Evolutionary conservation across 1,140 invertebrate genomes (phyloP), one percentile per base, ranked within the genome.

Genomic region (Dendroctonus ponderosae): DNA sequence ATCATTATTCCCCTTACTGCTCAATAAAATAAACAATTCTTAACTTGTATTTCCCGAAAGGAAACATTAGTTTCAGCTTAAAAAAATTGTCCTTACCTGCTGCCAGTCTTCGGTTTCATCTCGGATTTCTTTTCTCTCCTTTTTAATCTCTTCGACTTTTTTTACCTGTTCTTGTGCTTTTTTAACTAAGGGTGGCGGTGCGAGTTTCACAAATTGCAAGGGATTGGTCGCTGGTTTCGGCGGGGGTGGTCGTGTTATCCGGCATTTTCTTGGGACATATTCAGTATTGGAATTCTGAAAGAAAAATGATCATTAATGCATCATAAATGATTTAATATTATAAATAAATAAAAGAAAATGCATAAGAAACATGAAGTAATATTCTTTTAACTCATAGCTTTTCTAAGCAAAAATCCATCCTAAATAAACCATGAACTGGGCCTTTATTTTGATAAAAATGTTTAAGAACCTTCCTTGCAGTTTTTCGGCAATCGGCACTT

Each of bases 81-180:
- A 26, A 26, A 26, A 26, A 2, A 26, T 42, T 15, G 14, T 56
- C 49, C 88, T 88, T 80, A 96, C 93, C 81, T 90, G 90, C 82
- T 95, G 92, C 94, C 94, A 96, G 75, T 95, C 93, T 78, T 93
- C 91, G 51, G 91, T 89, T 71, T 94, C 90, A 77, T 92, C 89
- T 58, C 85, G 80, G 0, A 86, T 81, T 54, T 89, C 86, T 74
- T 91, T 87, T 69, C 90, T 88, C 41, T 88, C 83, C 72, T 91
- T 91, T 75, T 91, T 91, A 38, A 92, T 88, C 75, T 93, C 89
- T 74, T 93, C 89, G 5, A 91, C 90, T 69, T 92, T 87, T 71
- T 91, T 87, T 48, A 95, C 84, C 78, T 94, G 92, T 76, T 94
- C 89, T 71, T 92, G 87, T 6, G 93, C 93, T 46, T 88, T 86